Evolutionary conservation across 1,140 invertebrate species (phyloP).

Genomic region (Halesus radiatus): DNA sequence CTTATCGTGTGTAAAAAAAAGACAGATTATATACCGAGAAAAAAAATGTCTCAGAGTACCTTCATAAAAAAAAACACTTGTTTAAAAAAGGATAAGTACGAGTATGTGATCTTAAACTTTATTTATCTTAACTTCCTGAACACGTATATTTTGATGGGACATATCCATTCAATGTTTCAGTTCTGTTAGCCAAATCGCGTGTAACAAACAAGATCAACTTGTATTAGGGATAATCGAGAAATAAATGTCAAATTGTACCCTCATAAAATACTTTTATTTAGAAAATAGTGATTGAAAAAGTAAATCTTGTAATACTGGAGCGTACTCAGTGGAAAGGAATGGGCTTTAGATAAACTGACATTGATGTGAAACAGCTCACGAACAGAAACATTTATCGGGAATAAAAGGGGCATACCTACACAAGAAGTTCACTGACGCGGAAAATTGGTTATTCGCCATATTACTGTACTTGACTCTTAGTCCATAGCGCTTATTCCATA

Average conservation of each 20-base stretch:
- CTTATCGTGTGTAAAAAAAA: too few relatives aligned
- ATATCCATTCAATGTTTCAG: too few relatives aligned
- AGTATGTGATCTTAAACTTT: too few relatives aligned
- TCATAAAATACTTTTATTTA: background rate
- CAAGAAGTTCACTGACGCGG: background rate
- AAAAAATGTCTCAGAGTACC: too few relatives aligned
- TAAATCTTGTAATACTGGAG: constrained; percentile 1
- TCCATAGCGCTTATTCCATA: too few relatives aligned
- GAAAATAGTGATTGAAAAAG: constrained; percentile 3
- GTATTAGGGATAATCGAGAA: background rate
- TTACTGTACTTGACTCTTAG: constrained; percentile 1
- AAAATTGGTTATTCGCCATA: constrained; percentile 28
- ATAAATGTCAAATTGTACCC: background rate
- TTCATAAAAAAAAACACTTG: too few relatives aligned
- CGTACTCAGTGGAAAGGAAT: constrained; percentile 12
- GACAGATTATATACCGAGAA: too few relatives aligned
- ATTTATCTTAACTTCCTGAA: too few relatives aligned
- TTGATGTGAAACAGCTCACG: constrained; percentile 8
- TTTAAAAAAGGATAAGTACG: too few relatives aligned
- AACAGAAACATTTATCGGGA: constrained; percentile 19
- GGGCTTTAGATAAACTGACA: constrained; percentile 13
- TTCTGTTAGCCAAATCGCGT: too few relatives aligned
- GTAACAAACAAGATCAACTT: too few relatives aligned
- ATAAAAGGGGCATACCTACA: background rate
- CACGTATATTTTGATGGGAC: too few relatives aligned